Percentiles rank a stretch among this genome's conserved stretches.
These are phyloP conservation scores for Hucho hucho DNA, from an alignment of 2,113 vertebrate species.

Conservation along the genomic window DNA sequence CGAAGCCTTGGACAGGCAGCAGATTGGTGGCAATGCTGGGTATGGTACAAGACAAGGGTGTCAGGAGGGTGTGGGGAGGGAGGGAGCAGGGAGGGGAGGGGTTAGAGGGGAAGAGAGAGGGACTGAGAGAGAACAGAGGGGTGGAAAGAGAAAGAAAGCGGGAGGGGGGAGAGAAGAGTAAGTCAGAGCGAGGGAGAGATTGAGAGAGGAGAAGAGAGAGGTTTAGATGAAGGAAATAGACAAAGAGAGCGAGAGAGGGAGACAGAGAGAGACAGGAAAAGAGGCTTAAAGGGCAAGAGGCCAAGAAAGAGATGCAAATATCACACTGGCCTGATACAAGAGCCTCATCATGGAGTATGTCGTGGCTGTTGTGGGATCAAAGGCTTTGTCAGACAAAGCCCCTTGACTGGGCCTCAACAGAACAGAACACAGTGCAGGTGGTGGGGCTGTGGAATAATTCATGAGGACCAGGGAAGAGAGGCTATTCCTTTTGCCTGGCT, in stretches of 20 bases:
- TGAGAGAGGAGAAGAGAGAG: neutral
- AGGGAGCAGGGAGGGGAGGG: neutral
- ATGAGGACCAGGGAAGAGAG: constrained; percentile 40
- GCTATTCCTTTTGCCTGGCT: constrained; percentile 26
- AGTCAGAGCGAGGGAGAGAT: neutral
- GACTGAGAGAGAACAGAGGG: neutral
- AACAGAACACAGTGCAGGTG: constrained; percentile 50
- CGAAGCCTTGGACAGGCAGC: too few relatives aligned
- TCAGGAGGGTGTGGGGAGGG: neutral
- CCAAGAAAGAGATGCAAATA: neutral
- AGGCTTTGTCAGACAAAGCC: constrained; percentile 73
- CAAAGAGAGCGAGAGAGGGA: neutral
- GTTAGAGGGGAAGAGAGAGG: constrained; percentile 7
- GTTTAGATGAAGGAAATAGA: neutral
- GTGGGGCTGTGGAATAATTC: constrained; percentile 64
- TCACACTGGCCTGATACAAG: constrained; percentile 26
- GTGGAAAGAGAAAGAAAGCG: neutral
- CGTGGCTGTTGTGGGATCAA: constrained; percentile 67
- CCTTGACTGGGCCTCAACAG: constrained; percentile 57
- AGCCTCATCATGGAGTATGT: constrained; percentile 63
- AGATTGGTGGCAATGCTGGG: too few relatives aligned
- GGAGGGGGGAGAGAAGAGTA: neutral
- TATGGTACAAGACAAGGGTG: neutral
- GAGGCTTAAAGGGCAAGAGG: neutral
- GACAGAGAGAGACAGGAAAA: too few relatives aligned